phyloP scores from a whole-genome alignment of 2,797 vertebrate genomes.

The Anniella stebbinsi region DNA sequence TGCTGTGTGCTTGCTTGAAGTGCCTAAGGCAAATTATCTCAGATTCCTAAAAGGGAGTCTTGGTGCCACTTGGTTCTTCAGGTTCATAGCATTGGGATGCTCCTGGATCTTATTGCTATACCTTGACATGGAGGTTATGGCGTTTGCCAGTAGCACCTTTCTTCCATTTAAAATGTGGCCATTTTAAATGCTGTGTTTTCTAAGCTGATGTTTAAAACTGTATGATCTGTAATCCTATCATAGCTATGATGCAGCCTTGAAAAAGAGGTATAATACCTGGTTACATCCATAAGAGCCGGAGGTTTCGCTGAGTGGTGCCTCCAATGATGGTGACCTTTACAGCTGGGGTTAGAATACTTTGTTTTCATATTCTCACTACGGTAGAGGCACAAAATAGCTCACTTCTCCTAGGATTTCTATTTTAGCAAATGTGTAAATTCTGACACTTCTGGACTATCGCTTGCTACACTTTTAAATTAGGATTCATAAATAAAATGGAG shows the following conservation, averaged over 20 bases:
- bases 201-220: background rate
- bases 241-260: background rate
- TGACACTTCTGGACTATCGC: background rate
- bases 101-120: background rate
- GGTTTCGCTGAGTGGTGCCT: background rate
- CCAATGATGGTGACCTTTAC: background rate
- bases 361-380: background rate
- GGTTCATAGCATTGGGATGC: background rate
- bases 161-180: background rate
- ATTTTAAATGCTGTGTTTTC: background rate
- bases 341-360: background rate
- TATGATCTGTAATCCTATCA: background rate
- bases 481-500: background rate
- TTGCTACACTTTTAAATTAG: conserved; percentile 1
- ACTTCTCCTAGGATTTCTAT: conserved; percentile 11
- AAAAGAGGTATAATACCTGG: accelerated
- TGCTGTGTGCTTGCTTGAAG: no score
- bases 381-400: background rate
- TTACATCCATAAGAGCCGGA: background rate
- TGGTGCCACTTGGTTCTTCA: background rate
- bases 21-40: background rate
- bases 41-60: background rate
- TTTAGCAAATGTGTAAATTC: background rate
- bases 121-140: background rate
- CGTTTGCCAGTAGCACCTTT: background rate